Evolutionary conservation across 2,888 invertebrate genomes (phyloP).

Genomic region (Drosophila subsilvestris): DNA sequence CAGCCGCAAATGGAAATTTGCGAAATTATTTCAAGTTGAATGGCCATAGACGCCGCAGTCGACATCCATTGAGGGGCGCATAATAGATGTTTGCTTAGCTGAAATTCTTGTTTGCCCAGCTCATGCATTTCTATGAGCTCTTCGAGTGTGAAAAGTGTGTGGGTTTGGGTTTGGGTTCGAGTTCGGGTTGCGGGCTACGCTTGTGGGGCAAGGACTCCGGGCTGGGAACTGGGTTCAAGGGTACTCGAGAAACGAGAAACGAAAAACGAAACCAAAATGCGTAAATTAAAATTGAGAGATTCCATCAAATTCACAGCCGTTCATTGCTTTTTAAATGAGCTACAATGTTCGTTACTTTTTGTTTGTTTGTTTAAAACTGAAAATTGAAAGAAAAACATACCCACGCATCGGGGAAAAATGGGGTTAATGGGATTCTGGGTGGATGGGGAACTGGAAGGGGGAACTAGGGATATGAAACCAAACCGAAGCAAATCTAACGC

Average conservation of each 20-base stretch:
- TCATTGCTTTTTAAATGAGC: conserved; percentile 83
- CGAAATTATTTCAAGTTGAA: conserved; percentile 66
- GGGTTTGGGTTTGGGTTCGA: conserved; percentile 7
- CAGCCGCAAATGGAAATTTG: conserved; percentile 57
- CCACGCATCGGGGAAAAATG: not conserved
- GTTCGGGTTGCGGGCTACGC: too few species aligned
- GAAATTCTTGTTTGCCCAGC: conserved; percentile 52
- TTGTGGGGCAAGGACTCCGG: conserved; percentile 1
- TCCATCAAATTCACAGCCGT: conserved; percentile 83
- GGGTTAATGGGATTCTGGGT: not conserved
- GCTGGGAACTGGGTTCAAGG: conserved; percentile 34
- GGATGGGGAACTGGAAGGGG: not conserved
- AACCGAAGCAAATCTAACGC: conserved; percentile 82
- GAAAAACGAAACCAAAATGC: conserved; percentile 51
- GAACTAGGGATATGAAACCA: conserved; percentile 23
- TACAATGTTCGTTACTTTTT: conserved; percentile 78
- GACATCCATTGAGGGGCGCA: conserved; percentile 44
- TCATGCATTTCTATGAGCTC: conserved; percentile 45
- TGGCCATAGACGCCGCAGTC: conserved; percentile 54
- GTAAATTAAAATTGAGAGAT: conserved; percentile 66
- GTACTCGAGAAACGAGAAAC: conserved; percentile 24
- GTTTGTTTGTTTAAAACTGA: conserved; percentile 25
- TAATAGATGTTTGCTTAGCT: conserved; percentile 68
- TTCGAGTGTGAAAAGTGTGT: conserved; percentile 40
- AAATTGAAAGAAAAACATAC: conserved; percentile 14